These are phyloP conservation scores for Cetonia aurata DNA, from an alignment of 2,888 invertebrate species.

Conservation along the genomic window DNA sequence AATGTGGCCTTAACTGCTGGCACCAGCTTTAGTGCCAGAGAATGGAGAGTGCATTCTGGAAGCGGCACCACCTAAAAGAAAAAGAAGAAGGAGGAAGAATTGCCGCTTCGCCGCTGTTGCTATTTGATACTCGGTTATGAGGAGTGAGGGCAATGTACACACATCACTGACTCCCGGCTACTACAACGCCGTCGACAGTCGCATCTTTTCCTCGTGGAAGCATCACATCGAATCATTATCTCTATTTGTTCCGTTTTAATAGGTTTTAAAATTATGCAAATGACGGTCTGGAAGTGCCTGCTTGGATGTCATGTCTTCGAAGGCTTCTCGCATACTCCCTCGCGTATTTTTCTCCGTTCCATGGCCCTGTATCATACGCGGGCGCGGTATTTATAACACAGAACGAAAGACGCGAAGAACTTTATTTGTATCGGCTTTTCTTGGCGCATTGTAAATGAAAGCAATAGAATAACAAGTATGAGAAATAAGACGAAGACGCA, in stretches of 20 bases:
- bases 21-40: conserved; percentile 52
- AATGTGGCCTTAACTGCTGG: conserved; percentile 55
- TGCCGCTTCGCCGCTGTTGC: conserved; percentile 23
- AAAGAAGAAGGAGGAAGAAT: conserved; percentile 45
- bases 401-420: background rate
- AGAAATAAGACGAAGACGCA: background rate
- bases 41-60: conserved; percentile 48
- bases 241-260: conserved; percentile 46
- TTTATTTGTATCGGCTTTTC: conserved; percentile 5
- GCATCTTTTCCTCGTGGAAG: conserved; percentile 35
- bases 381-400: background rate
- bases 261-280: conserved; percentile 46
- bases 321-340: conserved; percentile 1
- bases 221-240: conserved; percentile 43
- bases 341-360: background rate
- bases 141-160: conserved; percentile 48
- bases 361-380: background rate
- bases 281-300: conserved; percentile 35
- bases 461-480: background rate
- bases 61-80: conserved; percentile 40
- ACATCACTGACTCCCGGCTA: conserved; percentile 49
- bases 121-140: conserved; percentile 38
- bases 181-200: conserved; percentile 47
- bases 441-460: background rate
- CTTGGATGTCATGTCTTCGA: conserved; percentile 30